Evolutionary conservation across 2,113 vertebrate genomes (phyloP), one percentile per base, ranked within the genome.

Genomic region (Hirundichthys speculiger): DNA sequence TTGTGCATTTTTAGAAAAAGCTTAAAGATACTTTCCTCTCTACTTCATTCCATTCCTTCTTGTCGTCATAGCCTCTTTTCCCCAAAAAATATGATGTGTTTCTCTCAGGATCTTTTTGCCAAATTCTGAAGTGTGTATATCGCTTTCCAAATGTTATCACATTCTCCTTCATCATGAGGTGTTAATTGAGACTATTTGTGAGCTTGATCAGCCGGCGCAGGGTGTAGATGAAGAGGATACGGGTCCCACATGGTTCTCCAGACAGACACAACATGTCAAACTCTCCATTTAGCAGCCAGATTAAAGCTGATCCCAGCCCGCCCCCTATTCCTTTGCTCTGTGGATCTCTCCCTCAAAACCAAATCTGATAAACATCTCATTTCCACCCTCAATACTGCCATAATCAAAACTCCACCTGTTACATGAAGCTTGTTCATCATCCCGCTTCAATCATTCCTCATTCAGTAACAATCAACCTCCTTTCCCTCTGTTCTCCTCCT

Each of bases 401-500:
- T 82, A 90, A 93, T 95, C 91, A 94, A 94, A 95, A 82, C 79
- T 82, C 87, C 83, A 92, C 88, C 80, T 54, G 82, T 95, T 92
- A 90, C 82, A 63, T 71, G 86, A 72, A 84, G 73, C 87, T 78
- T 88, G 92, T 92, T 95, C 86, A 93, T 95, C 76, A 91, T 93
- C 89, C 85, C 61, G 24, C 87, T 92, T 93, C 88, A 58, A 74
- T 94, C 91, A 80, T 85, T 56, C 76, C 69, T 43, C 60, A 6
- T 50, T 49, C 38, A 4, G 48, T 60, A 75, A 68, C 10, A 18
- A 71, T 75, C 76, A 80, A 62, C 59, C 66, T 50, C 55, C 50
- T 69, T 10, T 15, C 53, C 79, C 59, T 51, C 38, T 46, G 1
- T 61, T 65, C 76, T 67, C 74, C 75, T 59, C 69, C 64, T 61